Evolutionary conservation across 2,113 vertebrate genomes (phyloP).

Genomic region (Platichthys stellatus): DNA sequence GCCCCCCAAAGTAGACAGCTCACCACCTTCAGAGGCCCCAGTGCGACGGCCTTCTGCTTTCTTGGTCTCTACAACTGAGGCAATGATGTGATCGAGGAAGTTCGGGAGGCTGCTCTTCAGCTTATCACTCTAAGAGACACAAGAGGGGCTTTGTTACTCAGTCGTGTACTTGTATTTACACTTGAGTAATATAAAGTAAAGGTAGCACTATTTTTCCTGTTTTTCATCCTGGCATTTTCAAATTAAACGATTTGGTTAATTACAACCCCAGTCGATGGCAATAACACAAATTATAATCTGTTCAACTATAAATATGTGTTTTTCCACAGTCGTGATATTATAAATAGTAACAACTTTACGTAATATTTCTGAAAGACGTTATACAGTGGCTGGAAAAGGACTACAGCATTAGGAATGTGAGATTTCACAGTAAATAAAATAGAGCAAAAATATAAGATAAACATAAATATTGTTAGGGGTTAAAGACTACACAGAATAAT

Average conservation of each 20-base stretch:
- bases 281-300: background rate
- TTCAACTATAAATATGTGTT: too few relatives aligned
- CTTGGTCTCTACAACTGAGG: slow-evolving; percentile 98
- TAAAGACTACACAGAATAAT: background rate
- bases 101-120: slow-evolving; percentile 94
- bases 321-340: too few relatives aligned
- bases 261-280: slow-evolving; percentile 14
- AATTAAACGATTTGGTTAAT: background rate
- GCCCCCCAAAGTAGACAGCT: slow-evolving; percentile 85
- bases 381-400: background rate
- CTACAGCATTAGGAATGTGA: background rate
- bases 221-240: too few relatives aligned
- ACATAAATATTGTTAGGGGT: background rate
- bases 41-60: slow-evolving; percentile 90
- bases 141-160: slow-evolving; percentile 1
- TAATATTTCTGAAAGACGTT: background rate
- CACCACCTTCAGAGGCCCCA: slow-evolving; percentile 83
- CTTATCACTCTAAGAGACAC: slow-evolving; percentile 86
- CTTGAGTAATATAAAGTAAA: too few relatives aligned
- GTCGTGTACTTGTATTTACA: background rate
- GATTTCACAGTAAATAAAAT: background rate
- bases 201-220: too few relatives aligned
- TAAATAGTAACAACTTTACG: background rate
- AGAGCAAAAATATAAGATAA: background rate
- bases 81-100: slow-evolving; percentile 98